These are phyloP conservation scores for Chunga burmeisteri DNA, from an alignment of 2,113 vertebrate genomes.

Conservation along the genomic window DNA sequence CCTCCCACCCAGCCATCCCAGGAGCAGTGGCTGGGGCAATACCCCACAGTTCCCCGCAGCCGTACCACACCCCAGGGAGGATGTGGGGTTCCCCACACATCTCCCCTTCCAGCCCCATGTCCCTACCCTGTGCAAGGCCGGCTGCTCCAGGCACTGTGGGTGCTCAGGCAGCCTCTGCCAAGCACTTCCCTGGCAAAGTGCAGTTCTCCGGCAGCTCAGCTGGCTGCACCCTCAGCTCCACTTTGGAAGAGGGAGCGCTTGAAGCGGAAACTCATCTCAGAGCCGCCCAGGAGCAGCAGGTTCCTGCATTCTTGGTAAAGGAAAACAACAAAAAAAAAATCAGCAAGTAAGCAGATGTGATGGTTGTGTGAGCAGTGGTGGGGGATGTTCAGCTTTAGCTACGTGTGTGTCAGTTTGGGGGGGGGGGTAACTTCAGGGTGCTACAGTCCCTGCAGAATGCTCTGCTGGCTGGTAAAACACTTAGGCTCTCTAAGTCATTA, in stretches of 20 bases:
- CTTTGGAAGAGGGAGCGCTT: rapidly evolving
- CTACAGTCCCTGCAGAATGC: not conserved
- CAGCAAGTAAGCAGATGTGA: not conserved
- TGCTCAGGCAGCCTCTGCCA: not conserved
- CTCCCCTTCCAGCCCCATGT: not conserved
- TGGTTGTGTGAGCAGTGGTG: not conserved
- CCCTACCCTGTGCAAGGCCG: rapidly evolving
- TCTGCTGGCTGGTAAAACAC: not conserved
- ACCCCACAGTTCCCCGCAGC: not conserved
- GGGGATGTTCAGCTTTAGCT: not conserved
- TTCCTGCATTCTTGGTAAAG: not conserved
- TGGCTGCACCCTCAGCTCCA: not conserved
- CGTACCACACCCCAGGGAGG: rapidly evolving
- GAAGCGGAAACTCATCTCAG: not conserved
- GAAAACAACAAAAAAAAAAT: rapidly evolving
- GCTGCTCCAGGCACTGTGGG: not conserved
- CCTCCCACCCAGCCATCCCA: not conserved
- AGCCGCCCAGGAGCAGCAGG: not conserved
- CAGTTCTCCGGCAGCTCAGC: rapidly evolving
- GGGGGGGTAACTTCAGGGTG: rapidly evolving
- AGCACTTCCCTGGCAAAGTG: rapidly evolving
- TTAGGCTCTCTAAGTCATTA: not conserved
- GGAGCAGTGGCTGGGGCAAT: not conserved
- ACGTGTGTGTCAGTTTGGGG: rapidly evolving
- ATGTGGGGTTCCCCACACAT: rapidly evolving